These are phyloP conservation scores for Bryconaethiops microstoma DNA, from an alignment of 2,797 vertebrate genomes.

Conservation along the genomic window DNA sequence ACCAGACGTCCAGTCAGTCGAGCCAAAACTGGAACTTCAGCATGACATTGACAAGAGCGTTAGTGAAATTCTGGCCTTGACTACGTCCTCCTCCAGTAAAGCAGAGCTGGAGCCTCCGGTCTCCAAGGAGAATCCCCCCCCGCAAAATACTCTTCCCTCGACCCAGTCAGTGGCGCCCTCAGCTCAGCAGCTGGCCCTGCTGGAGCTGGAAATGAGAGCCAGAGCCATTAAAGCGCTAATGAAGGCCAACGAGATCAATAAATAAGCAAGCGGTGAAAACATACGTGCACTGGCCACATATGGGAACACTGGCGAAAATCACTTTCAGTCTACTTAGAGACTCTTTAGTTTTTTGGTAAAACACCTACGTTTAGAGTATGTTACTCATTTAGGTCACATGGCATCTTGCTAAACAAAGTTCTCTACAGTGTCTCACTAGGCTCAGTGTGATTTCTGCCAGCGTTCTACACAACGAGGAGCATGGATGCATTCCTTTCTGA, in stretches of 20 bases:
- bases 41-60: conserved; percentile 96
- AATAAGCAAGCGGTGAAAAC: conserved; percentile 52
- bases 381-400: too few species aligned
- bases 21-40: conserved; percentile 85
- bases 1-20: not conserved
- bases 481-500: too few species aligned
- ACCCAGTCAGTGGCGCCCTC: conserved; percentile 78
- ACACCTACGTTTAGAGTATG: too few species aligned
- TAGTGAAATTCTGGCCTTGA: conserved; percentile 89
- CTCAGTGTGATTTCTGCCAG: not conserved
- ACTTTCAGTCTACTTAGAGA: not conserved
- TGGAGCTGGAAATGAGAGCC: conserved; percentile 97
- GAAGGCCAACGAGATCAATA: conserved; percentile 91
- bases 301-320: not conserved
- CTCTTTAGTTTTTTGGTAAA: not conserved
- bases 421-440: conserved; percentile 3
- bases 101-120: not conserved
- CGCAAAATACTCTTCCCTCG: not conserved
- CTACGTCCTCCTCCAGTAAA: conserved; percentile 70
- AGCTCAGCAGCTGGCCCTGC: conserved; percentile 92
- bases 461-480: too few species aligned
- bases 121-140: not conserved
- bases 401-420: too few species aligned
- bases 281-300: not conserved
- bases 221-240: conserved; percentile 97